These are phyloP conservation scores for Diplogasteroides magnus DNA, from an alignment of 1,140 invertebrate genomes.

Conservation along the genomic window DNA sequence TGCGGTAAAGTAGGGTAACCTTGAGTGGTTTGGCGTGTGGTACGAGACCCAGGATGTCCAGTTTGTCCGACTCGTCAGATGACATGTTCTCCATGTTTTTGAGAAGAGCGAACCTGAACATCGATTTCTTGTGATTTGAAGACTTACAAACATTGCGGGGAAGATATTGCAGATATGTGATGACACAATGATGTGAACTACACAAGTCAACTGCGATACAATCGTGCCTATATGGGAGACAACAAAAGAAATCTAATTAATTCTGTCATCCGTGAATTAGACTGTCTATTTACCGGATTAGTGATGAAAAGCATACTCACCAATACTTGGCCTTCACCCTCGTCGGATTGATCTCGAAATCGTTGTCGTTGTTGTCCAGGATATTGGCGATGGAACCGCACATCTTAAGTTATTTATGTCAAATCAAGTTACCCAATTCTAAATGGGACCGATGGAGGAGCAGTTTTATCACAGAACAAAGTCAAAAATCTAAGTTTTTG, in stretches of 20 bases:
- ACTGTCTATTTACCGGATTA: too few relatives aligned
- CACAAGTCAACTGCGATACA: too few relatives aligned
- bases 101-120: constrained; percentile 82
- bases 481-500: constrained; percentile 11
- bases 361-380: constrained; percentile 65
- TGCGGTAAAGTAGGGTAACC: too few relatives aligned
- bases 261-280: background rate
- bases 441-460: too few relatives aligned
- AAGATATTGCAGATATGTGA: too few relatives aligned
- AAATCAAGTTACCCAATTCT: too few relatives aligned
- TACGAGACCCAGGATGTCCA: constrained; percentile 89
- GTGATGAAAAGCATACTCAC: too few relatives aligned
- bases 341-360: constrained; percentile 55
- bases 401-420: constrained; percentile 66
- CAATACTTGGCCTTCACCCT: constrained; percentile 53
- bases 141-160: too few relatives aligned
- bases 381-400: constrained; percentile 94
- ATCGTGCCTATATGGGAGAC: too few relatives aligned
- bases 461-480: background rate
- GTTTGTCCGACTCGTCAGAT: constrained; percentile 66
- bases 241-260: constrained; percentile 26
- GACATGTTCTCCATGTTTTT: constrained; percentile 59
- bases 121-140: too few relatives aligned
- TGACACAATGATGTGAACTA: too few relatives aligned
- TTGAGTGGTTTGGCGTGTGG: constrained; percentile 90